Conservation (phyloP, 2,113 vertebrate genomes). For the Junco hyemalis region DNA sequence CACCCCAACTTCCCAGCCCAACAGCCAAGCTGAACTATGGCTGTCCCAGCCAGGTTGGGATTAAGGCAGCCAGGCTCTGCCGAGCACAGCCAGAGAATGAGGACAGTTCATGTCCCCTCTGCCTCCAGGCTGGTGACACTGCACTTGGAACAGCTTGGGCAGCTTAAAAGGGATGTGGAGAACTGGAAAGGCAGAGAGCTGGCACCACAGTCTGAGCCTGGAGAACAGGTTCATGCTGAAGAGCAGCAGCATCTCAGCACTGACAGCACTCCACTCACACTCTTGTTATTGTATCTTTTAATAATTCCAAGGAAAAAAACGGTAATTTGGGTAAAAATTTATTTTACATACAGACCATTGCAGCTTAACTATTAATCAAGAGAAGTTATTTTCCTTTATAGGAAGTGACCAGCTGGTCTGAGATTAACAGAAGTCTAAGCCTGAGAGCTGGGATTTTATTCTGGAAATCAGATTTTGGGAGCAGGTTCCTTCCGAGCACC, state of each 20-base stretch:
- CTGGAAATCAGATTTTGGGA: background rate
- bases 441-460: constrained; percentile 37
- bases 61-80: background rate
- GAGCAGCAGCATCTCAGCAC: background rate
- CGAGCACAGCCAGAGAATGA: background rate
- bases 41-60: background rate
- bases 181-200: background rate
- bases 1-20: background rate
- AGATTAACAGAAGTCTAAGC: constrained; percentile 44
- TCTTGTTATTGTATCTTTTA: background rate
- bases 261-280: background rate
- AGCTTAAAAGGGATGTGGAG: background rate
- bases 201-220: background rate
- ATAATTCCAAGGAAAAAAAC: background rate
- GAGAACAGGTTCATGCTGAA: background rate
- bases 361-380: constrained; percentile 66
- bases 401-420: constrained; percentile 21
- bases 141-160: background rate
- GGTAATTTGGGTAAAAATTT: constrained; percentile 75
- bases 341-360: constrained; percentile 76
- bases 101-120: background rate
- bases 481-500: background rate
- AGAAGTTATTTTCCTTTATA: constrained; percentile 33
- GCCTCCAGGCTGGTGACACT: background rate
- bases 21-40: background rate